Evolutionary conservation across 1,140 invertebrate genomes (phyloP).

Genomic region (Archivesica marissinica): DNA sequence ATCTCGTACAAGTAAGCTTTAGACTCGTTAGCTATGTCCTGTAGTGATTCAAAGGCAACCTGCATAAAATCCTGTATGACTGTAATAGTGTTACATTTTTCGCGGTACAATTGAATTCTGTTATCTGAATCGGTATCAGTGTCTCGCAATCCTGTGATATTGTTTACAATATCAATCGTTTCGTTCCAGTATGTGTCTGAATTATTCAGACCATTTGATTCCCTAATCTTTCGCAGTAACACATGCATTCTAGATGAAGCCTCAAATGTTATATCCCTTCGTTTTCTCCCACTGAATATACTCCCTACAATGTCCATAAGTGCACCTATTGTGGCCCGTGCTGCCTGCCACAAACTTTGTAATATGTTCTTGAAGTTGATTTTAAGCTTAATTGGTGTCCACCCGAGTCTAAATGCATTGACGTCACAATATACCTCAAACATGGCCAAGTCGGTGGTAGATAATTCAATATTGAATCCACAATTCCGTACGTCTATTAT

Average conservation of each 20-base stretch:
- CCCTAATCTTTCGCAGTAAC: background rate
- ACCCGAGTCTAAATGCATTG: conserved; percentile 52
- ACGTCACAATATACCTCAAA: conserved; percentile 61
- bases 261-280: background rate
- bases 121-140: background rate
- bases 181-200: background rate
- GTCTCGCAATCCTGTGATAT: background rate
- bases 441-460: conserved; percentile 35
- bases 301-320: conserved; percentile 25
- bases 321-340: conserved; percentile 24
- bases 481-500: conserved; percentile 58
- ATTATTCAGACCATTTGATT: background rate
- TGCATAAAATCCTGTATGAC: background rate
- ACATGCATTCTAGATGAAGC: background rate
- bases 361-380: conserved; percentile 58
- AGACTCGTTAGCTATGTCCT: background rate
- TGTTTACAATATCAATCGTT: background rate
- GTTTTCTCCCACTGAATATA: too few relatives aligned
- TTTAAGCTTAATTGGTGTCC: conserved; percentile 12
- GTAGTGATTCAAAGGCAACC: conserved; percentile 1
- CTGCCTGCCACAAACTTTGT: conserved; percentile 55
- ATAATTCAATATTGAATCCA: conserved; percentile 54
- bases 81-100: conserved; percentile 5
- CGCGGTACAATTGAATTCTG: conserved; percentile 8
- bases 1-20: background rate